Conservation (phyloP, 2,888 invertebrate genomes). For the Cerastoderma edule region DNA sequence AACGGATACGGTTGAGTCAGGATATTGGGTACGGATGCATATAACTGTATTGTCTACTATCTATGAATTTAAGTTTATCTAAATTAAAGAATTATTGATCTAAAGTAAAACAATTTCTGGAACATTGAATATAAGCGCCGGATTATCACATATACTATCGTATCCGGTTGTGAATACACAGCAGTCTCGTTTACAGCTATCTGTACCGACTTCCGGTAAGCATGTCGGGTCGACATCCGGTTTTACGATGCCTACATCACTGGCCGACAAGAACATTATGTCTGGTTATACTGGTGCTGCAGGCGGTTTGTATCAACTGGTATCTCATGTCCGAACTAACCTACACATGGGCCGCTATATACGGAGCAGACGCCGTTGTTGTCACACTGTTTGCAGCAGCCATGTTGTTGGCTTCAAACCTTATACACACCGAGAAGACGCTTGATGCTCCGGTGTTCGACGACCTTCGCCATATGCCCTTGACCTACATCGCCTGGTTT, state of each 20-base stretch:
- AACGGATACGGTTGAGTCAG: no score
- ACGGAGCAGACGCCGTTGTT: slow-evolving; percentile 83
- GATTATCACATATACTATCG: no score
- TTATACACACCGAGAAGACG: slow-evolving; percentile 36
- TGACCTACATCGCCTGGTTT: slow-evolving; percentile 85
- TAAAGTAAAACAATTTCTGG: no score
- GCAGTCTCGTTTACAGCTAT: no score
- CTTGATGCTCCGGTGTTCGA: background rate
- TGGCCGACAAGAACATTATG: slow-evolving; percentile 69
- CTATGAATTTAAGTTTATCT: no score
- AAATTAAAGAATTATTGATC: no score
- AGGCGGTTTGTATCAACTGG: slow-evolving; percentile 84
- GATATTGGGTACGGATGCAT: no score
- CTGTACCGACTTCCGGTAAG: no score
- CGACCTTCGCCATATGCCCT: slow-evolving; percentile 62
- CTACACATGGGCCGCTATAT: slow-evolving; percentile 82
- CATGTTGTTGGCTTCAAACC: slow-evolving; percentile 41
- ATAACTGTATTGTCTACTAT: no score
- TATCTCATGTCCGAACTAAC: slow-evolving; percentile 83
- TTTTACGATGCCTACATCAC: slow-evolving; percentile 50
- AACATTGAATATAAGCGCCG: no score
- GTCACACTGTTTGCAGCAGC: slow-evolving; percentile 80
- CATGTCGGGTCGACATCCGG: slow-evolving; percentile 26
- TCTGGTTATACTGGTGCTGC: slow-evolving; percentile 73
- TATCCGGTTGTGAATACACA: no score